phyloP scores from a whole-genome alignment of 2,797 vertebrate species.

The Diglossa cyanea region DNA sequence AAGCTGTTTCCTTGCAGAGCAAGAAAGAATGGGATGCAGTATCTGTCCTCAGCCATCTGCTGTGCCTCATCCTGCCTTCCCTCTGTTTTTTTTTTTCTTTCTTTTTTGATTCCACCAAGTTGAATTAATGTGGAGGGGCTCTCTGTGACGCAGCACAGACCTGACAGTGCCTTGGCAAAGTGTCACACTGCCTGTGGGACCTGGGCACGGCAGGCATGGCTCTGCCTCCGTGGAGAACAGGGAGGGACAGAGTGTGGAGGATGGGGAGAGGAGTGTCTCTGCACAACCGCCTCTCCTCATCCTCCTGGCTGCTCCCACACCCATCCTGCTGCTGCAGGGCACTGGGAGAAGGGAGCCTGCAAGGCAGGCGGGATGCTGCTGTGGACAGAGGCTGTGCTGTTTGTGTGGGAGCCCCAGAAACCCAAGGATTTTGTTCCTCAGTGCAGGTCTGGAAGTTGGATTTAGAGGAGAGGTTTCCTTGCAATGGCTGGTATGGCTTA shows the following conservation, averaged over 20 bases:
- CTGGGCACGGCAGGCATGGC: background rate
- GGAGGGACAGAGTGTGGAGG: background rate
- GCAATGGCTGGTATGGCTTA: accelerated
- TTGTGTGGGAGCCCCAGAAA: background rate
- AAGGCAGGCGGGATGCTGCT: background rate
- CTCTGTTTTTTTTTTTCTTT: background rate
- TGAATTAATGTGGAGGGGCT: background rate
- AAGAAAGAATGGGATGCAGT: slow-evolving; percentile 42
- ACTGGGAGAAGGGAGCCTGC: accelerated
- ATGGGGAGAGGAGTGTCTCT: background rate
- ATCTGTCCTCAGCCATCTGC: slow-evolving; percentile 63
- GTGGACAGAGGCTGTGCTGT: accelerated
- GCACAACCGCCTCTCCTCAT: background rate
- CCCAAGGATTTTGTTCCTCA: accelerated
- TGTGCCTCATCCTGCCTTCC: slow-evolving; percentile 26
- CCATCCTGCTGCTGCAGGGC: background rate
- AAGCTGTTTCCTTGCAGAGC: slow-evolving; percentile 48
- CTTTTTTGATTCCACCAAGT: background rate
- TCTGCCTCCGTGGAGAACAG: background rate
- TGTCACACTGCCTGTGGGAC: background rate
- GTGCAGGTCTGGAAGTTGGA: background rate
- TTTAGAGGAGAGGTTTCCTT: background rate
- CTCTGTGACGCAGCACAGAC: background rate
- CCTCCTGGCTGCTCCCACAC: background rate
- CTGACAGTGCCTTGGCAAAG: slow-evolving; percentile 30